Percentiles rank a stretch among this genome's conserved stretches.
phyloP scores from a whole-genome alignment of 2,888 invertebrate genomes.

The Venusia cambrica region DNA sequence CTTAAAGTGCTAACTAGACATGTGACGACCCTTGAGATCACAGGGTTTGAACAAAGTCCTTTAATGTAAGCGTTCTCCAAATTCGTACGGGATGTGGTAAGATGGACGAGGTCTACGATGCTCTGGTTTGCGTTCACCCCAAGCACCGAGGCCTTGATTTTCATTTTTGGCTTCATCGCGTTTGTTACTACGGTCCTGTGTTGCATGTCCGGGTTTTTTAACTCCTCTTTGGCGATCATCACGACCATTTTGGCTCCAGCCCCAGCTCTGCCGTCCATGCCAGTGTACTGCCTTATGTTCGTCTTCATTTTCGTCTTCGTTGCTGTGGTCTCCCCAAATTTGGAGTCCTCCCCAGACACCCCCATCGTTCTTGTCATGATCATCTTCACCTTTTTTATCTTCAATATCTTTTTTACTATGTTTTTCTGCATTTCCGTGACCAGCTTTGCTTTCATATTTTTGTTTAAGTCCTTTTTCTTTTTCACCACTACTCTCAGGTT shows the following conservation, averaged over 20 bases:
- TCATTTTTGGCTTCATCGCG: constrained; percentile 1
- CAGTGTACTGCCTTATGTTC: not conserved
- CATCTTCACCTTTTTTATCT: not conserved
- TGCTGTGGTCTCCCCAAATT: constrained; percentile 9
- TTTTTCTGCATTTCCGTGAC: too few species aligned
- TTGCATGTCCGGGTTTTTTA: constrained; percentile 10
- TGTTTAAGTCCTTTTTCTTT: too few species aligned
- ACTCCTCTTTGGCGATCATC: constrained; percentile 10
- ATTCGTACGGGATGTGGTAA: constrained; percentile 8
- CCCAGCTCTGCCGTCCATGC: constrained; percentile 14
- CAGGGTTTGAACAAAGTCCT: not conserved
- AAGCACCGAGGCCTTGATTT: constrained; percentile 5
- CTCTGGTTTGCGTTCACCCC: constrained; percentile 4
- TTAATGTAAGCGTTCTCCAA: constrained; percentile 14
- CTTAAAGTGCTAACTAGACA: not conserved
- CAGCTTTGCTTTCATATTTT: too few species aligned
- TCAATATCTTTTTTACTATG: too few species aligned
- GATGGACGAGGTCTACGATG: constrained; percentile 14
- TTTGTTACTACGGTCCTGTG: constrained; percentile 2
- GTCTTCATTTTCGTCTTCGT: not conserved
- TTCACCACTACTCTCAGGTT: too few species aligned
- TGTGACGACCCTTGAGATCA: constrained; percentile 11
- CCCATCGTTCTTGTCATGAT: constrained; percentile 1
- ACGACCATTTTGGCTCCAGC: constrained; percentile 12
- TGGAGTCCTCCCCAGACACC: constrained; percentile 14